phyloP scores from a whole-genome alignment of 35 echinoderm and acorn worm species.

The Hemicentrotus pulcherrimus region DNA sequence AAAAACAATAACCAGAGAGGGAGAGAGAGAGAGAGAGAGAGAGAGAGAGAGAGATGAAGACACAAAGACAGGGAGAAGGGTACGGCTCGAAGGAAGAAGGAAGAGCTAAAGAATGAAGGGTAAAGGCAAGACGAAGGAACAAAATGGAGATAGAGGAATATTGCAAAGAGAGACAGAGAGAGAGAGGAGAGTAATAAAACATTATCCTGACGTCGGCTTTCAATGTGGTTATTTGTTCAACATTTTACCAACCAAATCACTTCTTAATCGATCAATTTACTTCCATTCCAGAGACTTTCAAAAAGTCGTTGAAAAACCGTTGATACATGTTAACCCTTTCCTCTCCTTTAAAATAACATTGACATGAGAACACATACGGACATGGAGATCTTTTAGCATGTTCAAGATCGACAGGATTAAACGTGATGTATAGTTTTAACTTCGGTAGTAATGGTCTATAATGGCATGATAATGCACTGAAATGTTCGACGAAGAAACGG shows the following conservation, averaged over 20 bases:
- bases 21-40: not conserved
- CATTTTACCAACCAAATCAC: not conserved
- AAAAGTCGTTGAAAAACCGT: not conserved
- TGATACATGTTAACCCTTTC: not conserved
- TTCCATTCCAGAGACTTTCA: not conserved
- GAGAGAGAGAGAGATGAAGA: not conserved
- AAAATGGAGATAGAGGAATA: no score
- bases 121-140: not conserved
- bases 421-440: not conserved
- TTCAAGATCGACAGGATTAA: not conserved
- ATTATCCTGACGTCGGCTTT: not conserved
- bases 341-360: not conserved
- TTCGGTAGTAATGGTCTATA: not conserved
- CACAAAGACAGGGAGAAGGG: not conserved
- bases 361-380: not conserved
- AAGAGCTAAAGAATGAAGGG: not conserved
- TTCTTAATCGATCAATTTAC: not conserved
- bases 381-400: not conserved
- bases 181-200: no score
- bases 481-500: not conserved
- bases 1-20: not conserved
- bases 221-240: not conserved
- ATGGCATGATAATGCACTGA: not conserved
- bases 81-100: not conserved
- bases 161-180: not conserved